Base-by-base conservation (phyloP, 2,888 invertebrate species). In the Cantharis rufa region DNA sequence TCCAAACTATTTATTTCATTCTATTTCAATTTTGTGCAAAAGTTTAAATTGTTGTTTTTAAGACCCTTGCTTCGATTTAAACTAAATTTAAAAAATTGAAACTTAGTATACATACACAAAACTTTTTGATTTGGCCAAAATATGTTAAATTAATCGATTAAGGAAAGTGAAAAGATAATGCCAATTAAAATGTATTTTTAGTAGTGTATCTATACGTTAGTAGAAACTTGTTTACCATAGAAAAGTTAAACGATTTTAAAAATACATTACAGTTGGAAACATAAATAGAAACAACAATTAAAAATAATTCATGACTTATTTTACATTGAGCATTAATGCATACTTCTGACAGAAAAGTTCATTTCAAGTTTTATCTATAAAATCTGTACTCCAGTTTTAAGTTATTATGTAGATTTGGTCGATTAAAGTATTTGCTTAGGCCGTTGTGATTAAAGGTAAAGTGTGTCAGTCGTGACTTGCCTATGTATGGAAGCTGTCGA, bases 391-490 rank as follows among this genome's bases (percentile, higher is more conserved):
- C 48, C 48, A 48, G 48, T 48, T 48, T 48, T 48, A 48, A 48
- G 48, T 66, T 66, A 21, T 21, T 24, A 24, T 66, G 64, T 66
- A 24, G 18, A 66, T 66, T 66, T 66, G 13, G 64, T 10, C 66
- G 32, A 68, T 68, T 48, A 66, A 61, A 21, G 69, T 70, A 63
- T 74, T 28, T 74, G 62, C 64, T 74, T 63, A 74, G 70, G 70
- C 70, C 18, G 64, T 66, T 62, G 32, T 70, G 69, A 32, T 70
- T 24, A 24, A 62, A 74, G 27, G 13, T 61, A 72, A 81, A 81
- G 81, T 81, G 78, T 81, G 81, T 81, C 81, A 80, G 69, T 80
- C 81, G 81, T 81, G 81, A 81, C 81, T 75, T 62, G 32, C 21
- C 70, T 74, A 74, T 74, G 62, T 70, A 70, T 74, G 74, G 74